A percentile compares a stretch with the other conserved stretches of the same genome.
Evolutionary conservation across 2,888 invertebrate species (phyloP).

Genomic region (Julus scanicus): DNA sequence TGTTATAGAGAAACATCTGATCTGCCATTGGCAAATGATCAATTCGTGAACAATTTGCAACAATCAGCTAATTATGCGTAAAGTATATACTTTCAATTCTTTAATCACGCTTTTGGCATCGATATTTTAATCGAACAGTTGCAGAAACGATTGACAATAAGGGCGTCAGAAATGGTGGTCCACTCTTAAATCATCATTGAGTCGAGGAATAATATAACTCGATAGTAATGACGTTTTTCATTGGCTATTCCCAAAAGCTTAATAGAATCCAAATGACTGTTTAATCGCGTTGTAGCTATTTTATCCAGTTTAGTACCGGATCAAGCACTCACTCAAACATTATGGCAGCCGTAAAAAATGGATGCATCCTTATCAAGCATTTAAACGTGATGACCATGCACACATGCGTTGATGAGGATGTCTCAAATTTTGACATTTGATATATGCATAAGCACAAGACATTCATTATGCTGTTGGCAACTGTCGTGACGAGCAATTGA

Average conservation of each 20-base stretch:
- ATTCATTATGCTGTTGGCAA: conserved; percentile 27
- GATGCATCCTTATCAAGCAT: neutral
- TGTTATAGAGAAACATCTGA: too few species aligned
- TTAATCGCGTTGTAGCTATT: neutral
- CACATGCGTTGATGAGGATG: conserved; percentile 15
- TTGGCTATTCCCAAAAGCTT: neutral
- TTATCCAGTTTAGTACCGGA: conserved; percentile 15
- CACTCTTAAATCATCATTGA: neutral
- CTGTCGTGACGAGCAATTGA: neutral
- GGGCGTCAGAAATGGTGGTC: neutral
- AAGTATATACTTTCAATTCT: neutral
- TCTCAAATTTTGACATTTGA: conserved; percentile 22
- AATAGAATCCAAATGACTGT: neutral
- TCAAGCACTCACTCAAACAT: neutral
- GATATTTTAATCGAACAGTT: neutral
- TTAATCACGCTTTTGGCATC: neutral
- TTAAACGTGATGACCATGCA: neutral
- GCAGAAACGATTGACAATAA: neutral
- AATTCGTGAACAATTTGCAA: too few species aligned
- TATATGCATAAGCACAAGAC: conserved; percentile 14
- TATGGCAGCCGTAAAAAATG: conserved; percentile 21
- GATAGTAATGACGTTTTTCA: neutral
- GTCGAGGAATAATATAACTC: neutral
- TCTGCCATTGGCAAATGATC: too few species aligned
- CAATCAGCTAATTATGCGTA: neutral